Percentiles rank a stretch among this genome's conserved stretches.
Evolutionary conservation across 1,140 invertebrate species (phyloP).

Genomic region (Physella acuta): DNA sequence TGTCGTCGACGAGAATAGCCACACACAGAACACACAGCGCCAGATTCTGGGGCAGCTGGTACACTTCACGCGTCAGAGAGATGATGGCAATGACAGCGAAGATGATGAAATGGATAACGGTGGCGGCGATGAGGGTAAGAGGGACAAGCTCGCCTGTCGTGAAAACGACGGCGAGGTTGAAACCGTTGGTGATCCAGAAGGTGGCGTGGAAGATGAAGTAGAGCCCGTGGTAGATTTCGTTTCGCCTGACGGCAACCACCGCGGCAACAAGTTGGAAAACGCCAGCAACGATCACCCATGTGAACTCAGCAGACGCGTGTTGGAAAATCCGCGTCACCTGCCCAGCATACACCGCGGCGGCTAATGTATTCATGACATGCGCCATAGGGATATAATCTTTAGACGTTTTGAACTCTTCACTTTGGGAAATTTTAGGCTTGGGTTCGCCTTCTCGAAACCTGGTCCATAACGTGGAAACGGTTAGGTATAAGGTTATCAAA

Average conservation of each 20-base stretch:
- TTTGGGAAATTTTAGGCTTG: not conserved
- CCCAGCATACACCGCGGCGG: conserved; percentile 36
- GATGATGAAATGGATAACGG: conserved; percentile 32
- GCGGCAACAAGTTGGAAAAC: conserved; percentile 35
- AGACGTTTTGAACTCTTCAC: conserved; percentile 7
- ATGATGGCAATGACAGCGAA: conserved; percentile 30
- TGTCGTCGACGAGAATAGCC: conserved; percentile 30
- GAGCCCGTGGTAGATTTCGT: conserved; percentile 27
- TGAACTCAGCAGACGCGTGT: conserved; percentile 25
- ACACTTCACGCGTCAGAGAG: conserved; percentile 37
- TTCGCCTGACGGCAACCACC: conserved; percentile 33
- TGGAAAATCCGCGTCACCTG: conserved; percentile 33
- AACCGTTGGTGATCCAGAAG: conserved; percentile 39
- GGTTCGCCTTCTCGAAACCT: conserved; percentile 20
- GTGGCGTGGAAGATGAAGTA: conserved; percentile 36
- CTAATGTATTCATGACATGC: conserved; percentile 37
- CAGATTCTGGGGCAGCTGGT: conserved; percentile 34
- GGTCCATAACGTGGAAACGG: conserved; percentile 22
- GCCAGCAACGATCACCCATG: conserved; percentile 39
- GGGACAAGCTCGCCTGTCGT: conserved; percentile 17
- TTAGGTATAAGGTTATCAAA: conserved; percentile 29
- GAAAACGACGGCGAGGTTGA: conserved; percentile 30
- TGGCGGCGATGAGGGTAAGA: conserved; percentile 29
- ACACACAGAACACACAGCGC: conserved; percentile 35
- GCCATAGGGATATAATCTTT: conserved; percentile 36